phyloP scores from a whole-genome alignment of 2,113 vertebrate species.

The Sminthopsis crassicaudata region DNA sequence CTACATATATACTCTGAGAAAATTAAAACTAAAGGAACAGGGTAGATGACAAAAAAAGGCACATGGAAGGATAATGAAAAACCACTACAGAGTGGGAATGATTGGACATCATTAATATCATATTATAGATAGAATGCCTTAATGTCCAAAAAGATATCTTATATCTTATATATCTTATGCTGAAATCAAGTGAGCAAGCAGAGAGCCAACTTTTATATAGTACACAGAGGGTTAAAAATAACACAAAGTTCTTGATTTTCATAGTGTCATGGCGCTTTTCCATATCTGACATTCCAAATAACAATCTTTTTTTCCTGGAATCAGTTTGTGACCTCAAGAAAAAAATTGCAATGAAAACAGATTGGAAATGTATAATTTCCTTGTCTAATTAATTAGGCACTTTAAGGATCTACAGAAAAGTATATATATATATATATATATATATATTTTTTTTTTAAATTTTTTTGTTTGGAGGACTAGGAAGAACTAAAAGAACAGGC shows the following conservation, averaged over 20 bases:
- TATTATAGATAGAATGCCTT: background rate
- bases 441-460: background rate
- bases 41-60: background rate
- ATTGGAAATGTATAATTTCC: background rate
- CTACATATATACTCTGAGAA: background rate
- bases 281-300: background rate
- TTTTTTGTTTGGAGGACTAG: background rate
- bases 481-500: background rate
- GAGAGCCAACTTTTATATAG: background rate
- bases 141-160: background rate
- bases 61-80: slow-evolving; percentile 23
- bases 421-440: no score
- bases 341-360: background rate
- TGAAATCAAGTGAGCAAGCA: background rate
- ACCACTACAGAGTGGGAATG: background rate
- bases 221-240: background rate
- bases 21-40: slow-evolving; percentile 19
- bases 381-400: background rate
- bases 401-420: background rate
- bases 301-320: background rate
- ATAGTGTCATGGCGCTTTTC: background rate
- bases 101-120: background rate
- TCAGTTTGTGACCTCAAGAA: background rate
- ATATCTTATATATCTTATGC: no score
- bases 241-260: background rate